Percentiles rank a stretch among this genome's conserved stretches.
Conservation (phyloP, 2,888 invertebrate genomes). For the Lepeophtheirus nordmannii region DNA sequence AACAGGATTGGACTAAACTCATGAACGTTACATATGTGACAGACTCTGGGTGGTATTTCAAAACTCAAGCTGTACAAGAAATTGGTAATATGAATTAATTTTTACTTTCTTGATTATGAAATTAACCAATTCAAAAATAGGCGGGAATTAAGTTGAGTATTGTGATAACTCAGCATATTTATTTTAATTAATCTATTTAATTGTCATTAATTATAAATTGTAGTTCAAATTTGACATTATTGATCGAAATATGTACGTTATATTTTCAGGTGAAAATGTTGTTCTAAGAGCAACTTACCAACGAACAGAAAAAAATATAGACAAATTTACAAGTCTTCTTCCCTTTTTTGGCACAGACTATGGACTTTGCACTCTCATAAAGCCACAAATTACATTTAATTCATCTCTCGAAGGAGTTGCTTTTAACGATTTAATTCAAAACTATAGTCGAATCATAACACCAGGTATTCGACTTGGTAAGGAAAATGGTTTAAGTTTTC, state of each 20-base stretch:
- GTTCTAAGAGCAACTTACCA: conserved; percentile 7
- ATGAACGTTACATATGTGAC: conserved; percentile 3
- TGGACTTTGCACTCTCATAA: conserved; percentile 18
- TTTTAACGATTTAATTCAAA: conserved; percentile 1
- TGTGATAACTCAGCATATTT: too few relatives aligned
- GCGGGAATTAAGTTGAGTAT: too few relatives aligned
- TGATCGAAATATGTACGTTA: not conserved
- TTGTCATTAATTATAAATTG: too few relatives aligned
- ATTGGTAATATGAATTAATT: conserved; percentile 1
- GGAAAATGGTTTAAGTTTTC: conserved; percentile 11
- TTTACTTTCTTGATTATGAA: too few relatives aligned
- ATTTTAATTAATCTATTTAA: too few relatives aligned
- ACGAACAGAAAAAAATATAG: not conserved
- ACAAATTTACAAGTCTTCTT: conserved; percentile 15
- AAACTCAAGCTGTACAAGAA: conserved; percentile 18
- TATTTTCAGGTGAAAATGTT: conserved; percentile 14
- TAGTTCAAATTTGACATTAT: too few relatives aligned
- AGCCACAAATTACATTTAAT: conserved; percentile 18
- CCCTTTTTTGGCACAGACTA: conserved; percentile 20
- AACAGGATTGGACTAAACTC: not conserved
- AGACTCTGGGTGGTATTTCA: conserved; percentile 20
- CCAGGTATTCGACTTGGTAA: conserved; percentile 18
- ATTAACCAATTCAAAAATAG: too few relatives aligned
- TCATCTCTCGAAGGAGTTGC: not conserved
- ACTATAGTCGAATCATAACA: conserved; percentile 15